These are phyloP conservation scores for Hafferia zeledoni DNA, from an alignment of 2,797 vertebrate genomes.

Conservation along the genomic window DNA sequence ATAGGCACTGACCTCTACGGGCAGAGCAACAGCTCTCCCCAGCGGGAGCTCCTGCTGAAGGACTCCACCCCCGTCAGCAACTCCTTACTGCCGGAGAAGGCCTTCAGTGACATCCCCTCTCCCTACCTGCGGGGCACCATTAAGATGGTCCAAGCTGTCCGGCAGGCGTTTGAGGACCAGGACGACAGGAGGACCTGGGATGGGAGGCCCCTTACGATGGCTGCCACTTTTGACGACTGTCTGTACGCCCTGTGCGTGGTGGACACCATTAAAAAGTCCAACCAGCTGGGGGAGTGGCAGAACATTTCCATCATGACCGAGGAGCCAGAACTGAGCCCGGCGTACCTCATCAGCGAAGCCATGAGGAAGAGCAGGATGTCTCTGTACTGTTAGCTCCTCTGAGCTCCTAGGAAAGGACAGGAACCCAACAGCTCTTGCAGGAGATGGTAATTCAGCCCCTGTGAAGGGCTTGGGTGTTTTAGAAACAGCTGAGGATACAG, in stretches of 20 bases:
- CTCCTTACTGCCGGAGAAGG: conserved; percentile 92
- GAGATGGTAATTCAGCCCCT: background rate
- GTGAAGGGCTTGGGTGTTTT: background rate
- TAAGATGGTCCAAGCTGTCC: conserved; percentile 96
- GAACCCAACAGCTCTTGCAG: conserved; percentile 14
- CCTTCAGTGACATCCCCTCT: conserved; percentile 93
- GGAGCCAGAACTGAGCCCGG: conserved; percentile 94
- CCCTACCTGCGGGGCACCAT: conserved; percentile 95
- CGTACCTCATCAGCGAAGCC: conserved; percentile 97
- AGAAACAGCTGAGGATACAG: background rate
- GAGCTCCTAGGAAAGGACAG: background rate
- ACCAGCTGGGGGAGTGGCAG: conserved; percentile 96
- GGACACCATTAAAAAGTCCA: conserved; percentile 97
- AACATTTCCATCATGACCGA: conserved; percentile 96
- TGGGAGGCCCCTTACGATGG: conserved; percentile 93
- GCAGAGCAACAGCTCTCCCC: conserved; percentile 87
- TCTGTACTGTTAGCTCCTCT: conserved; percentile 88
- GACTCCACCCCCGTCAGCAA: conserved; percentile 90
- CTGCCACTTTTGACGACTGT: conserved; percentile 97
- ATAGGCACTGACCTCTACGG: conserved; percentile 91
- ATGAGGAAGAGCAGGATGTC: conserved; percentile 97
- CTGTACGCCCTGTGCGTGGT: conserved; percentile 96
- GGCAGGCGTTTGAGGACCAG: conserved; percentile 95
- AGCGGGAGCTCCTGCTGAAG: conserved; percentile 89
- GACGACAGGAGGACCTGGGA: conserved; percentile 97